Conservation (phyloP, 2,888 invertebrate genomes). For the Agrotis ipsilon region DNA sequence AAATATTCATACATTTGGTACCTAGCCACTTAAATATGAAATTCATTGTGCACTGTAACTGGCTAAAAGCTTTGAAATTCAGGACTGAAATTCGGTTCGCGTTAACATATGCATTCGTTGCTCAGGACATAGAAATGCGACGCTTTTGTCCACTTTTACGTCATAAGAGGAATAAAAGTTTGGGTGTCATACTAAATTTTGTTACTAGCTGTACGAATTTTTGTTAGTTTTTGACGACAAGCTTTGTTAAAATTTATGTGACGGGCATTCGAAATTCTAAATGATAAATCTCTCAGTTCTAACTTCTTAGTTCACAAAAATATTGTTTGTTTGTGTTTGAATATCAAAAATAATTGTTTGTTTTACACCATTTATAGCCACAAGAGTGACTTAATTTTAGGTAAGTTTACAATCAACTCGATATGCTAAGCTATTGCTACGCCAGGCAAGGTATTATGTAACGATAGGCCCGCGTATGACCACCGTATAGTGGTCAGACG, state of each 20-base stretch:
- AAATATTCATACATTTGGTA: conserved; percentile 8
- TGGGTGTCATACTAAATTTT: neutral
- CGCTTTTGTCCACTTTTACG: conserved; percentile 16
- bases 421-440: no score
- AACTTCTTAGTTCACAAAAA: no score
- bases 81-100: conserved; percentile 25
- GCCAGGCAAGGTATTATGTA: no score
- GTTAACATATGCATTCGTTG: conserved; percentile 19
- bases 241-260: neutral
- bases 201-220: neutral
- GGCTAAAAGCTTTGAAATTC: conserved; percentile 32
- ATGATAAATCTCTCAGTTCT: no score
- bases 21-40: conserved; percentile 21
- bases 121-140: conserved; percentile 20
- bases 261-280: no score
- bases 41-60: conserved; percentile 25
- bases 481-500: no score
- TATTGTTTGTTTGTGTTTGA: no score
- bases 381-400: no score
- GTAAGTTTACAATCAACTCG: no score
- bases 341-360: no score
- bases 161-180: conserved; percentile 1
- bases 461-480: no score
- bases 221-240: neutral
- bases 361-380: no score